Percentiles rank a stretch among this genome's conserved stretches.
Evolutionary conservation across 1,140 invertebrate genomes (phyloP).

Genomic region (Yoshiicerus persimilis): DNA sequence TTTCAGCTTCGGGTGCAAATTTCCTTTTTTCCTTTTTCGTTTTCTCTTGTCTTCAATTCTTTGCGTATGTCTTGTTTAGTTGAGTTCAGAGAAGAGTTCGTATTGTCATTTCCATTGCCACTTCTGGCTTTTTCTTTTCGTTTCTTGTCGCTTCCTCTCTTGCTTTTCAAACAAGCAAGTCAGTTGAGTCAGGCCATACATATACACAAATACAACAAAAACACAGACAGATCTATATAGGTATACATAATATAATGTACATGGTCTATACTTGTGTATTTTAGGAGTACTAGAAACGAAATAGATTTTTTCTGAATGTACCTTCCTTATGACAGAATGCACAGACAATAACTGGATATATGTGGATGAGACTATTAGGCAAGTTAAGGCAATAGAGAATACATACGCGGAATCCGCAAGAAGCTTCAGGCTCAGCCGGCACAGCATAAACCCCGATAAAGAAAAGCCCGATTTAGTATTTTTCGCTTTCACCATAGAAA

Average conservation of each 20-base stretch:
- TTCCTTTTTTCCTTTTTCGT: not conserved
- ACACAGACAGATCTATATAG: not conserved
- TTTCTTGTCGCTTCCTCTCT: not conserved
- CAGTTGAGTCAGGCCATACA: not conserved
- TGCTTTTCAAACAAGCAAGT: not conserved
- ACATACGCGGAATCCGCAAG: not conserved
- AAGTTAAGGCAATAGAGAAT: not conserved
- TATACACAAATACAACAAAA: not conserved
- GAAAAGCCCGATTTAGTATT: not conserved
- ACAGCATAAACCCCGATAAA: not conserved
- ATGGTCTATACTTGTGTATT: too few species aligned
- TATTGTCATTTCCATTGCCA: conserved; percentile 13
- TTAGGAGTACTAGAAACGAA: too few species aligned
- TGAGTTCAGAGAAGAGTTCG: not conserved
- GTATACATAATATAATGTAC: not conserved
- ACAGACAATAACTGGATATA: not conserved
- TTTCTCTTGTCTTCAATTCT: not conserved
- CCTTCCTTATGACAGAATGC: not conserved
- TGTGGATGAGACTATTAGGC: not conserved
- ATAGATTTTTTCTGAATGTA: too few species aligned
- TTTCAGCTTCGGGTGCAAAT: conserved; percentile 11
- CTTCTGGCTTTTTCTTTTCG: not conserved
- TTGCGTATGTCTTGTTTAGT: not conserved
- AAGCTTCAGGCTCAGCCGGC: not conserved
- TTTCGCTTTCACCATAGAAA: not conserved